Conservation (phyloP, 2,888 invertebrate species). For the Heliconius charithonia region DNA sequence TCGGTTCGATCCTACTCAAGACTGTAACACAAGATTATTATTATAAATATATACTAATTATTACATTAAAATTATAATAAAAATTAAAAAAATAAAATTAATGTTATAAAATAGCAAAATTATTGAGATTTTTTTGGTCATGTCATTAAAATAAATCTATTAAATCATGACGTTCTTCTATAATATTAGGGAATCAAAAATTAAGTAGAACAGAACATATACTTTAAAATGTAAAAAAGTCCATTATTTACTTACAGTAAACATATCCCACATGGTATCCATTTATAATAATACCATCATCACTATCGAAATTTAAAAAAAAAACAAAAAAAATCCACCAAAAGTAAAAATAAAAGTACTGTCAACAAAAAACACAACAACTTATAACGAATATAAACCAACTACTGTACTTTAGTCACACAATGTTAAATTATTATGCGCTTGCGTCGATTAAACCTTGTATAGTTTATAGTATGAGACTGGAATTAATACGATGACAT, state of each 20-base stretch:
- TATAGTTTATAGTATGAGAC: constrained; percentile 34
- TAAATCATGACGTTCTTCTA: too few relatives aligned
- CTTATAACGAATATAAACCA: constrained; percentile 51
- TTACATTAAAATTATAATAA: too few relatives aligned
- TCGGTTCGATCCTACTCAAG: background rate
- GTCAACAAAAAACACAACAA: constrained; percentile 42
- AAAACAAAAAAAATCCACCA: background rate
- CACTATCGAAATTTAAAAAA: constrained; percentile 3
- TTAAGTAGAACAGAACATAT: background rate
- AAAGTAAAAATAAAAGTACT: background rate
- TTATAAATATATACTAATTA: too few relatives aligned
- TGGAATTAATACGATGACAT: background rate
- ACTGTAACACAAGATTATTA: background rate
- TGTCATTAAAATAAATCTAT: too few relatives aligned
- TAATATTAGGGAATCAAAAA: too few relatives aligned
- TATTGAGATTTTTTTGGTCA: too few relatives aligned
- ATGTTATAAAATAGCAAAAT: too few relatives aligned
- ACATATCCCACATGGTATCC: constrained; percentile 44
- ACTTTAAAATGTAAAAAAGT: background rate
- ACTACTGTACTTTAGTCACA: constrained; percentile 46
- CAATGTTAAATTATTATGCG: constrained; percentile 44
- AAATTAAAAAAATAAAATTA: too few relatives aligned
- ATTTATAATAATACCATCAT: constrained; percentile 27
- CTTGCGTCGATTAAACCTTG: constrained; percentile 32
- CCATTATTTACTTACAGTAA: constrained; percentile 35